Base-by-base conservation (phyloP, 2,797 vertebrate genomes). In the Aratinga solstitialis region DNA sequence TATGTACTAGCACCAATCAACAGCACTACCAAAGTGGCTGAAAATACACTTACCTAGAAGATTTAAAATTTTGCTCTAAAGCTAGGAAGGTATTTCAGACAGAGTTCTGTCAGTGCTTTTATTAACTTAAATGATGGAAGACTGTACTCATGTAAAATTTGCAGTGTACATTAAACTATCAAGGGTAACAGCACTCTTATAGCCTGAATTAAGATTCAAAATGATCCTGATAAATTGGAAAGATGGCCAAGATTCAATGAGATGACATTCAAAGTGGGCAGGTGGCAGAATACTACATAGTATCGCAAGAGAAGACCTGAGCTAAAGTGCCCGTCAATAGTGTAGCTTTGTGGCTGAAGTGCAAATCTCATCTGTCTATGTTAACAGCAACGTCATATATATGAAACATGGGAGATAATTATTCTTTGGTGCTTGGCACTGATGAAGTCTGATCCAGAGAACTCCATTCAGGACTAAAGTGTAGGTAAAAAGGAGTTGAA, bases 101-200 rank as follows among this genome's bases (percentile, higher is more conserved):
- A 75, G 80, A 59, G 13, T 20, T 45, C 51, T 90, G 74, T 34
- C 90, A 76, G 23, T 45, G 32, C 43, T 82, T 95, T 90, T 75
- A 82, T 92, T 90, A 82, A 89, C 50, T 94, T 63, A 82, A 94
- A 89, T 71, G 86, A 93, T 82, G n/a, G 81, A 93, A 87, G 77
- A 51, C 32, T 21, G 10, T 62, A 50, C 54, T 89, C 51, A 6
- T 36, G 10, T 69, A 67, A 73, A 94, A 93, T 89, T 82, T 92
- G 63, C 59, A 66, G 45, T 26, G 29, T 24, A 45, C 54, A 56
- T 84, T 95, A 90, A 91, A 47, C 58, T 81, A 88, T 66, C 69
- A 63, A 96, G 67, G 54, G 59, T 79, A 84, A 63, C 77, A 84
- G n/a, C 51, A 53, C 48, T 94, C 67, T 63, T 43, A 61, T 79